phyloP scores from a whole-genome alignment of 2,797 vertebrate species.

The Rhynchonycteris naso region DNA sequence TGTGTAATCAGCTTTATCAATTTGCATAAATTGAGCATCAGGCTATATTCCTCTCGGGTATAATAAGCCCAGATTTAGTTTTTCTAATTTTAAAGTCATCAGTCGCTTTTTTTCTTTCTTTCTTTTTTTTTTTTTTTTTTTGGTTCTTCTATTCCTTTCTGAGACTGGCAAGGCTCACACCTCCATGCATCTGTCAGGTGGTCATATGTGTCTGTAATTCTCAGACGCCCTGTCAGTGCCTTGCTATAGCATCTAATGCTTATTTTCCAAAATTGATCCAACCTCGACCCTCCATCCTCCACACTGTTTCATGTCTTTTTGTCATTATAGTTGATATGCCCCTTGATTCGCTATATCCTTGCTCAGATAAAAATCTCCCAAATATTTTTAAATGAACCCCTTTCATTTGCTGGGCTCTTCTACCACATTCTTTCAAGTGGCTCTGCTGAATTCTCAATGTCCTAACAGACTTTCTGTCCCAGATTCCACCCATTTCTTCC shows the following conservation, averaged over 20 bases:
- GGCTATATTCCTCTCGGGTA: conserved; percentile 82
- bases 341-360: background rate
- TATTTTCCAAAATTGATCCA: background rate
- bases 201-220: background rate
- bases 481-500: background rate
- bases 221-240: background rate
- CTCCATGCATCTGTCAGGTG: conserved; percentile 79
- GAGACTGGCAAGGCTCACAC: conserved; percentile 60
- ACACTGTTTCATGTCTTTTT: background rate
- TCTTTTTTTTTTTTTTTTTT: conserved; percentile 41
- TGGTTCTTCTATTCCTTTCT: conserved; percentile 70
- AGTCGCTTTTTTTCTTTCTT: conserved; percentile 61
- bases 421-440: background rate
- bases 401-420: background rate
- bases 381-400: conserved; percentile 14
- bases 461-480: background rate
- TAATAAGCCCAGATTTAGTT: conserved; percentile 83
- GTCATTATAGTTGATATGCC: background rate
- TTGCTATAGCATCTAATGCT: background rate
- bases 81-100: conserved; percentile 83
- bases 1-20: conserved; percentile 83
- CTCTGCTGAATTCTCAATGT: background rate
- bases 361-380: background rate
- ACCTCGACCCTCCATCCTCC: background rate
- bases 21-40: conserved; percentile 83